Conservation (phyloP, 2,888 invertebrate genomes). For the Eupithecia abbreviata region DNA sequence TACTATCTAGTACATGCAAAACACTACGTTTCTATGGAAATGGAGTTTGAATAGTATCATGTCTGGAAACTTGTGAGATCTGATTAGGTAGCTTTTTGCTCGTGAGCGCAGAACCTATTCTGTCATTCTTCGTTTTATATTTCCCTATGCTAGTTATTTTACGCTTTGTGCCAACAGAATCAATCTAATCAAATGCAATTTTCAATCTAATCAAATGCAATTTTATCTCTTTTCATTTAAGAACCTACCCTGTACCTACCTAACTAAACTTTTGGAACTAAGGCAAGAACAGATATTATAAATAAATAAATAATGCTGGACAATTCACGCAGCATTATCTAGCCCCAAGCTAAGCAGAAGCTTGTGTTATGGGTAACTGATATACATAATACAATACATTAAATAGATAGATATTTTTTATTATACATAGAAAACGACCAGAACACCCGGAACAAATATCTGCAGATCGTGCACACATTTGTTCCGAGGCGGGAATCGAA, state of each 20-base stretch:
- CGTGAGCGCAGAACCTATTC: not conserved
- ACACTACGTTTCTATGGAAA: not conserved
- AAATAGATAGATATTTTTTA: too few relatives aligned
- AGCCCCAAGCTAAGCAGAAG: too few relatives aligned
- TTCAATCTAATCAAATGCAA: not conserved
- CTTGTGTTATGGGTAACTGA: too few relatives aligned
- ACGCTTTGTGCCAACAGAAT: not conserved
- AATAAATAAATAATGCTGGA: too few relatives aligned
- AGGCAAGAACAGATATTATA: too few relatives aligned
- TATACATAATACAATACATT: too few relatives aligned
- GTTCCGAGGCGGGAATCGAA: too few relatives aligned
- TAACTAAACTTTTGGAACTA: not conserved
- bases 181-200: not conserved
- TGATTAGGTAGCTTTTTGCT: not conserved
- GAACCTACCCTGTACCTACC: not conserved
- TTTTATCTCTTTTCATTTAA: not conserved
- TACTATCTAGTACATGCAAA: not conserved
- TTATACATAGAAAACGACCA: too few relatives aligned
- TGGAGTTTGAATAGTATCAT: constrained; percentile 4
- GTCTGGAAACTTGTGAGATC: not conserved
- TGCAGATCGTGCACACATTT: too few relatives aligned
- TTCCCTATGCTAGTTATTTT: not conserved
- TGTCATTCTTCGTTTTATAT: not conserved
- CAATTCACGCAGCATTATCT: too few relatives aligned
- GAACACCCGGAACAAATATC: too few relatives aligned